phyloP scores from a whole-genome alignment of 1,140 invertebrate genomes.

The Zaprionus capensis region DNA sequence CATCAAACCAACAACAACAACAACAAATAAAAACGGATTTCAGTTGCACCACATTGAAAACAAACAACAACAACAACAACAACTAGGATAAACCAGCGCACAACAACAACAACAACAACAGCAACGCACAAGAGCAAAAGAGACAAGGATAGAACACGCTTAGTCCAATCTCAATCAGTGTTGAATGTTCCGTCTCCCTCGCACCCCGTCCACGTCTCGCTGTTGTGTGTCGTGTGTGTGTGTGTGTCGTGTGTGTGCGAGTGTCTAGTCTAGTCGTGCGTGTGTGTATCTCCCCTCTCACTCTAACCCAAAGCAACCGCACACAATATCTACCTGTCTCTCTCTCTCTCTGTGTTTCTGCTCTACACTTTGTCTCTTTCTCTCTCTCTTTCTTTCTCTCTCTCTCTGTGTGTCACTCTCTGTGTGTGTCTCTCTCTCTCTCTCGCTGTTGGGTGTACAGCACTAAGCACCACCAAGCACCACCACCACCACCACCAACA shows the following conservation, averaged over 20 bases:
- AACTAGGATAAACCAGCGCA: constrained; percentile 16
- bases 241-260: constrained; percentile 16
- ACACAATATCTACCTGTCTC: constrained; percentile 22
- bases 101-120: constrained; percentile 6
- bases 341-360: constrained; percentile 7
- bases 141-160: constrained; percentile 32
- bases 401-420: constrained; percentile 25
- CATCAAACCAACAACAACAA: constrained; percentile 17
- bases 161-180: background rate
- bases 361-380: constrained; percentile 10
- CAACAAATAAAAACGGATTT: constrained; percentile 20
- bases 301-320: constrained; percentile 5
- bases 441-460: constrained; percentile 36
- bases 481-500: background rate
- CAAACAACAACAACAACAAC: constrained; percentile 34
- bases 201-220: constrained; percentile 13
- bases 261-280: background rate
- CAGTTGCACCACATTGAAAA: constrained; percentile 37
- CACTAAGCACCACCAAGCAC: constrained; percentile 44
- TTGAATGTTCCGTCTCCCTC: constrained; percentile 42
- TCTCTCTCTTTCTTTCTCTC: constrained; percentile 8
- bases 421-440: constrained; percentile 22
- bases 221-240: constrained; percentile 24
- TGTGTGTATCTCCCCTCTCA: background rate
- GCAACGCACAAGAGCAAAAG: constrained; percentile 28